Percentiles rank a stretch among this genome's conserved stretches.
These are phyloP conservation scores for Sigmodon hispidus DNA, from an alignment of 2,113 vertebrate species.

Conservation along the genomic window DNA sequence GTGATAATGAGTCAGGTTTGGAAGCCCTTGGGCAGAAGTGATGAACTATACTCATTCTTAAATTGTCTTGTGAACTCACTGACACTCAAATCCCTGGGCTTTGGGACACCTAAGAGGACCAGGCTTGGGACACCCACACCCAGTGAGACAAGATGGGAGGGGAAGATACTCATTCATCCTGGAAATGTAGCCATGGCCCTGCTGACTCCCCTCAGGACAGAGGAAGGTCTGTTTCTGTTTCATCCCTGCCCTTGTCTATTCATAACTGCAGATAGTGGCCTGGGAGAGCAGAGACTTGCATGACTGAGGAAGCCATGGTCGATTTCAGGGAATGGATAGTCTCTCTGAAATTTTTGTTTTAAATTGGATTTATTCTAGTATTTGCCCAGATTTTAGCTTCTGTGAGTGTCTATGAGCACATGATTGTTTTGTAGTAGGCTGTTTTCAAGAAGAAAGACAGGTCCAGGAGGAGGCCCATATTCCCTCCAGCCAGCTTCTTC, in stretches of 20 bases:
- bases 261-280: background rate
- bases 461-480: slow-evolving; percentile 1
- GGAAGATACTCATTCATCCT: slow-evolving; percentile 21
- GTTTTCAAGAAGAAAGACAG: background rate
- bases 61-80: slow-evolving; percentile 62
- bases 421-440: background rate
- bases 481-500: background rate
- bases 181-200: background rate
- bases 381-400: background rate
- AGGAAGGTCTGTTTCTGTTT: background rate
- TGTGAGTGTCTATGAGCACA: background rate
- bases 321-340: background rate
- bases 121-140: background rate
- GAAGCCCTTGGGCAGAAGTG: slow-evolving; percentile 40
- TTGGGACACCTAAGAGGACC: slow-evolving; percentile 23
- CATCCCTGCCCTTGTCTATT: background rate
- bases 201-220: background rate
- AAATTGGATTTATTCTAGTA: background rate
- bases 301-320: background rate
- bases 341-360: slow-evolving; percentile 5
- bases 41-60: slow-evolving; percentile 43
- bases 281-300: background rate
- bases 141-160: background rate
- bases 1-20: too few species aligned
- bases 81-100: slow-evolving; percentile 59